Evolutionary conservation across 2,888 invertebrate species (phyloP), one percentile per base, ranked within the genome.

Genomic region (Xestia rhomboidea): DNA sequence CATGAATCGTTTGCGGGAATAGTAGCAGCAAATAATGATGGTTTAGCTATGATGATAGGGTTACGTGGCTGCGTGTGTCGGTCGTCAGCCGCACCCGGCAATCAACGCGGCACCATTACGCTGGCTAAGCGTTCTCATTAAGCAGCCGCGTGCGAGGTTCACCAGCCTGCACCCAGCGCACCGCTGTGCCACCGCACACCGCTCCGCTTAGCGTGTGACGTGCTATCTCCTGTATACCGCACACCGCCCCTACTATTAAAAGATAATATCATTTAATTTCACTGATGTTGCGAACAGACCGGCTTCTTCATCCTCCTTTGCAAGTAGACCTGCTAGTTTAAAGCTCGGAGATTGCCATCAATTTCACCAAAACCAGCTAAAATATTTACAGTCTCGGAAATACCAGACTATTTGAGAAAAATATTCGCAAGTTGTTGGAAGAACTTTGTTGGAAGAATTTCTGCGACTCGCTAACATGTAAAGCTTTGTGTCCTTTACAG

Each of bases 91-190:
- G 90, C 88, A 92, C 89, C 91, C 92, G 88, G 92, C 91, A 94
- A 95, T 95, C 94, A 94, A 89, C 86, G 85, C 90, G 81, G 91
- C 88, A 93, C 93, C 87, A 95, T 95, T 95, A 94, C 90, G 89
- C 89, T 79, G 88, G 90, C 92, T 93, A 94, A 95, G 93, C 93
- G 94, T 91, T 94, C 93, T 93, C 92, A 94, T 94, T 95, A 94
- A 88, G 91, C 88, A 89, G 86, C 92, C 90, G 91, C 89, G 89
- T 90, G 90, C 88, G 80, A 85, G 90, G 91, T 93, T 90, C 91
- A 81, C 90, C 89, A 75, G 74, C 90, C 89, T 73, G 74, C 80
- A 68, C 77, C 78, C 78, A 69, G 70, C 77, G 66, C 51, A 73
- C 63, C 62, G 66, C 71, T 6, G 63, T n/a, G 68, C 77, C 57